Evolutionary conservation across 2,888 invertebrate genomes (phyloP), one percentile per base, ranked within the genome.

Genomic region (Heliothis peltigera): DNA sequence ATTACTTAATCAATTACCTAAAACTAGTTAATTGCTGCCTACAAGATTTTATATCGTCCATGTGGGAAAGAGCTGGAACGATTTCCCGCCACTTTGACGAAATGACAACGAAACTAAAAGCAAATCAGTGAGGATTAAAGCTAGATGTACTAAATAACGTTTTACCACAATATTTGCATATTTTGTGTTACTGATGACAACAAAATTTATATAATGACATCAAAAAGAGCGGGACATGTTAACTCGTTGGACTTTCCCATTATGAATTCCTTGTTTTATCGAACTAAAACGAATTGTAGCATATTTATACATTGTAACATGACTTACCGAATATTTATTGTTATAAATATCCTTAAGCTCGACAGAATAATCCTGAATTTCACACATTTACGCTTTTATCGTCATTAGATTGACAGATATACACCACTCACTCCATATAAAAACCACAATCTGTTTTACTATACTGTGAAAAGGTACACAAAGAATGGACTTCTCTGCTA

Each of bases 281-380:
- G 77, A 85, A 84, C 79, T 83, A 75, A 70, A 72, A 64, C 62
- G 77, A 77, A 76, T 75, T 80, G 46, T 72, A 64, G 53, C 59
- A 57, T 70, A 64, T 65, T 70, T 48, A 71, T 71, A 44, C 42
- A 57, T 70, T 57, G 17, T 73, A 81, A 79, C 53, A 74, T 64
- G 63, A 96, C 97, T 96, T 94, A 97, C 97, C 95, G 96, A 95
- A 95, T 96, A 96, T 95, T 96, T 96, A 95, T 95, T 95, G 82
- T 93, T 88, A 91, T 95, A 95, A 92, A 96, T 96, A 95, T 96
- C 96, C 94, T 95, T 95, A 94, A 96, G 96, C 95, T 96, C 95
- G 89, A 95, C 91, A 83, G 96, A 95, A 95, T 95, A 96, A 95
- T 96, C 96, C 95, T 96, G 95, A 93, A 97, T 95, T 95, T 97